phyloP scores from a whole-genome alignment of 2,888 invertebrate genomes.

The Exocentrus adspersus region DNA sequence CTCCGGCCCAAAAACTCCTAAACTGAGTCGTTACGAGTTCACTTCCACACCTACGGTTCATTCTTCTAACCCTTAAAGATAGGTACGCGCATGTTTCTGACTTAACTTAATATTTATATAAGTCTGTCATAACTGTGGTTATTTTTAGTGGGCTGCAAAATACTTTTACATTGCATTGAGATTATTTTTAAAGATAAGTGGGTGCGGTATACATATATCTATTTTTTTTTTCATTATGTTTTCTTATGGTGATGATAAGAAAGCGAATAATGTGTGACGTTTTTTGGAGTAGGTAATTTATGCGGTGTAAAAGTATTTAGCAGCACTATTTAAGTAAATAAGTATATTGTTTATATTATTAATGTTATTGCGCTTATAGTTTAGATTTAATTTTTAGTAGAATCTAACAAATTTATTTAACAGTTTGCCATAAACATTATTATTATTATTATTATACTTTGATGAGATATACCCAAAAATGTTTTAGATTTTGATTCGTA shows the following conservation, averaged over 20 bases:
- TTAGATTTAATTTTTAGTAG: slow-evolving; percentile 38
- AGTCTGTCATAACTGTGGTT: slow-evolving; percentile 32
- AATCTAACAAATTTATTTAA: slow-evolving; percentile 29
- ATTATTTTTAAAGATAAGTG: neutral
- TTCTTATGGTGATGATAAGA: slow-evolving; percentile 25
- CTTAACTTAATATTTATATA: slow-evolving; percentile 29
- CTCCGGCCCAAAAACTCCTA: slow-evolving; percentile 74
- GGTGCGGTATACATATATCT: neutral
- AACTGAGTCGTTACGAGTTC: slow-evolving; percentile 68
- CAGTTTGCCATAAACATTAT: slow-evolving; percentile 20
- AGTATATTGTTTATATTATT: slow-evolving; percentile 42
- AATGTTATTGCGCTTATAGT: slow-evolving; percentile 48
- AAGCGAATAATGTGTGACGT: slow-evolving; percentile 22
- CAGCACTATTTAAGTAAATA: slow-evolving; percentile 25
- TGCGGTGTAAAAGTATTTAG: slow-evolving; percentile 22
- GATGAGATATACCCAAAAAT: neutral
- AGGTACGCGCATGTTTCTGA: slow-evolving; percentile 22
- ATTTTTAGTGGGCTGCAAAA: slow-evolving; percentile 15
- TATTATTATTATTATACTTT: slow-evolving; percentile 7
- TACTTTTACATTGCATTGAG: neutral
- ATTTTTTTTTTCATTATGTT: slow-evolving; percentile 16
- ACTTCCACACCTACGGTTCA: slow-evolving; percentile 52
- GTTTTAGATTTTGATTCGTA: slow-evolving; percentile 3
- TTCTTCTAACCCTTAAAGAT: slow-evolving; percentile 30
- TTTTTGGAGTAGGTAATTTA: neutral